Percentiles rank a stretch among this genome's conserved stretches.
Evolutionary conservation across 2,797 vertebrate genomes (phyloP).

Genomic region (Myripristis jacobus): DNA sequence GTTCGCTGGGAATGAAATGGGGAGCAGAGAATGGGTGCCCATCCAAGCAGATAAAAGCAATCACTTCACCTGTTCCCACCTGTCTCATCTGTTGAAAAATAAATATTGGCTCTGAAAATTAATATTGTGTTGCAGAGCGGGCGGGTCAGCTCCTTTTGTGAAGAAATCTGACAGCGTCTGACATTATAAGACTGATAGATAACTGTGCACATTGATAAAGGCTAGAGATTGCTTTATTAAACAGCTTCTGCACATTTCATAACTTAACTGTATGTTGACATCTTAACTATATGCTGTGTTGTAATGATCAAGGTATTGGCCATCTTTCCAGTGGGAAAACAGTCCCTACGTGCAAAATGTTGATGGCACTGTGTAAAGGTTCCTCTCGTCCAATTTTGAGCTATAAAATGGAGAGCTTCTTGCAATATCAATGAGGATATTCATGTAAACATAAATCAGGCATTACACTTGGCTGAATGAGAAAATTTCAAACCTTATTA

Average conservation of each 20-base stretch:
- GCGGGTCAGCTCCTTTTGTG: constrained; percentile 30
- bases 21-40: constrained; percentile 47
- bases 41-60: constrained; percentile 68
- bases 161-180: constrained; percentile 51
- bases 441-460: constrained; percentile 49
- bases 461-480: neutral
- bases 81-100: constrained; percentile 56
- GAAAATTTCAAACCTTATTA: too few species aligned
- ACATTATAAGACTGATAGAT: constrained; percentile 46
- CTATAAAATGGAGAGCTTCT: constrained; percentile 24
- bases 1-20: constrained; percentile 50
- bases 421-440: constrained; percentile 27
- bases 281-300: neutral
- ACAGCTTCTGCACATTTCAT: constrained; percentile 17
- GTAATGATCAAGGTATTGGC: neutral
- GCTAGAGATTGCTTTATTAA: constrained; percentile 27
- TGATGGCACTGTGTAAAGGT: constrained; percentile 29
- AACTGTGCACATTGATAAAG: constrained; percentile 12
- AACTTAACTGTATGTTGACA: constrained; percentile 3
- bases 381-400: constrained; percentile 34
- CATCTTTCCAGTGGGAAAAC: neutral
- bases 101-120: constrained; percentile 41
- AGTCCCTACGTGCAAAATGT: constrained; percentile 3
- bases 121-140: constrained; percentile 31
- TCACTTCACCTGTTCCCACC: constrained; percentile 59